Percentiles rank a stretch among this genome's conserved stretches.
Conservation (phyloP, 2,888 invertebrate species). For the Sicus ferrugineus region DNA sequence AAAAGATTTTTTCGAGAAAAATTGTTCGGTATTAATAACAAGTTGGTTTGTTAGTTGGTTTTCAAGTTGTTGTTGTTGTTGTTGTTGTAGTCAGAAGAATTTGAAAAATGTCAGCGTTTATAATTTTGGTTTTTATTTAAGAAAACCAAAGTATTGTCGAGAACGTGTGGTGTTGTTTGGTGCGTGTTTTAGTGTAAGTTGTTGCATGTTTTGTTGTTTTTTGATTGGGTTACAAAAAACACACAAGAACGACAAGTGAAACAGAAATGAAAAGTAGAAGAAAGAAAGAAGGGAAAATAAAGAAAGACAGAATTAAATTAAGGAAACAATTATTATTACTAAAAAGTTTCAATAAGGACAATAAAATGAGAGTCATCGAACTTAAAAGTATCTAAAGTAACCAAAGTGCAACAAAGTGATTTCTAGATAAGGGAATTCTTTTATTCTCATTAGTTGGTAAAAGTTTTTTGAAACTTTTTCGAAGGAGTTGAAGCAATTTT, state of each 20-base stretch:
- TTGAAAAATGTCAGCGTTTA: too few species aligned
- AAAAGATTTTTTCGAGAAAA: slow-evolving; percentile 12
- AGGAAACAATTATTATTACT: slow-evolving; percentile 1
- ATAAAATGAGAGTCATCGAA: neutral
- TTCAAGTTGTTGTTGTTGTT: slow-evolving; percentile 19
- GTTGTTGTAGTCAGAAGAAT: slow-evolving; percentile 26
- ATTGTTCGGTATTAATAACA: neutral
- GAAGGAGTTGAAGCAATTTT: too few species aligned
- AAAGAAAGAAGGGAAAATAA: slow-evolving; percentile 34
- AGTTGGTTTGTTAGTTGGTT: slow-evolving; percentile 5
- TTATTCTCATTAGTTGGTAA: too few species aligned
- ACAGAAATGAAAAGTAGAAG: slow-evolving; percentile 33
- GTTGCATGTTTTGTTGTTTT: slow-evolving; percentile 26
- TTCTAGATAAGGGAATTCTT: too few species aligned
- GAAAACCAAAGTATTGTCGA: neutral
- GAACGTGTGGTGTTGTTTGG: neutral
- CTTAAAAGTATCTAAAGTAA: too few species aligned
- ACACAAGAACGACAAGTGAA: slow-evolving; percentile 31
- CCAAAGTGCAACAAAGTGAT: too few species aligned
- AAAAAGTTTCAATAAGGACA: neutral
- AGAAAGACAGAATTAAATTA: slow-evolving; percentile 11
- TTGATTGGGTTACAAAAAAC: slow-evolving; percentile 23
- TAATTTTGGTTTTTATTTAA: slow-evolving; percentile 4
- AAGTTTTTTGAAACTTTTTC: too few species aligned
- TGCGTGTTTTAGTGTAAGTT: slow-evolving; percentile 1